Conservation (phyloP, 2,797 vertebrate genomes). For the Channa striata region DNA sequence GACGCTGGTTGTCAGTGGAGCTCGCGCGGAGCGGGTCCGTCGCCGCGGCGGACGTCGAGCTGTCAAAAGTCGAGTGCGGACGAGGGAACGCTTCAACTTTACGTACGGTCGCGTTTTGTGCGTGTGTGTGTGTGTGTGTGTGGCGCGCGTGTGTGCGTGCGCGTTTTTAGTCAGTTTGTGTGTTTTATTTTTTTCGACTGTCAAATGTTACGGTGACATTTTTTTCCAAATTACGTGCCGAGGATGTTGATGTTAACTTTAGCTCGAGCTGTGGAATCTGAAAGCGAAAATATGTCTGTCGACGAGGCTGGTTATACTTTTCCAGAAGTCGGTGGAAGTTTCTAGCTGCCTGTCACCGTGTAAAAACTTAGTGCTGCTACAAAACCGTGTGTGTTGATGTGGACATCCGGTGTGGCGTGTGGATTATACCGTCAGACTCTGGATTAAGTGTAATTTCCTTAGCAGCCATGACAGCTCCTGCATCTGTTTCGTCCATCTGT, state of each 20-base stretch:
- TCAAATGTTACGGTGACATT: slow-evolving; percentile 33
- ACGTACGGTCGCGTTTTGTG: background rate
- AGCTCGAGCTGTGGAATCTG: slow-evolving; percentile 14
- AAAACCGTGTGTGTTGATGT: slow-evolving; percentile 43
- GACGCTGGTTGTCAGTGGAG: slow-evolving; percentile 69
- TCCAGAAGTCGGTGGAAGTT: slow-evolving; percentile 65
- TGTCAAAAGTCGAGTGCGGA: slow-evolving; percentile 78
- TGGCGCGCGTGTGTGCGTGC: too few species aligned
- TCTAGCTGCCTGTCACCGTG: slow-evolving; percentile 46
- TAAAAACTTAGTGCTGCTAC: slow-evolving; percentile 44
- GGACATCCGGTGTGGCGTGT: slow-evolving; percentile 65
- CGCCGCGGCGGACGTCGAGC: slow-evolving; percentile 61
- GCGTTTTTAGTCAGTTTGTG: slow-evolving; percentile 12
- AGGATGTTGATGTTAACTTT: slow-evolving; percentile 43
- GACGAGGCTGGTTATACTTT: slow-evolving; percentile 46
- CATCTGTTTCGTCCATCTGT: slow-evolving; percentile 77
- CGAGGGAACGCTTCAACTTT: slow-evolving; percentile 63
- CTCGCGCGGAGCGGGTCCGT: slow-evolving; percentile 62
- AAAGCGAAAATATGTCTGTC: slow-evolving; percentile 37
- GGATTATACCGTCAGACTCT: slow-evolving; percentile 72
- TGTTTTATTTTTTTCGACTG: background rate
- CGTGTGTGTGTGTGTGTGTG: background rate
- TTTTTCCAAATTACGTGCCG: slow-evolving; percentile 35
- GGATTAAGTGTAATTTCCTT: slow-evolving; percentile 76
- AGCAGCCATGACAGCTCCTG: slow-evolving; percentile 74